Evolutionary conservation across 2,113 vertebrate species (phyloP).

Genomic region (Sylvia atricapilla): DNA sequence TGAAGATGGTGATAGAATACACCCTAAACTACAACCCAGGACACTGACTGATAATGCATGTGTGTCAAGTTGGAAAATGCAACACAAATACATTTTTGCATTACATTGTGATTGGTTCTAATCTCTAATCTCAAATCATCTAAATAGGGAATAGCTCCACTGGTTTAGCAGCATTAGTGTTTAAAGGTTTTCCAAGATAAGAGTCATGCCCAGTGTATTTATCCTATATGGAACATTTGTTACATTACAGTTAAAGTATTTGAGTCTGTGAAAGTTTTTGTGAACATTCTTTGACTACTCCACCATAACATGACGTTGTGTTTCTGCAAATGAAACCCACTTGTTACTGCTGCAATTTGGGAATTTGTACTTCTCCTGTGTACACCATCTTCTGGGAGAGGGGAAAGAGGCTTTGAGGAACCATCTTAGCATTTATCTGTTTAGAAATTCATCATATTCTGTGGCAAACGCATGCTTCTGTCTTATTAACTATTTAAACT

Average conservation of each 20-base stretch:
- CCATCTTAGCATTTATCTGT: neutral
- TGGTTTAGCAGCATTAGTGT: neutral
- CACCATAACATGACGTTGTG: neutral
- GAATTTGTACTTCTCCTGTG: neutral
- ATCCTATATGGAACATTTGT: fast-evolving
- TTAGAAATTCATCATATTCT: neutral
- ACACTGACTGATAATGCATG: neutral
- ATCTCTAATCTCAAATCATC: neutral
- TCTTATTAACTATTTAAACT: neutral
- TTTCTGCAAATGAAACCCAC: neutral
- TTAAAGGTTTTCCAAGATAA: neutral
- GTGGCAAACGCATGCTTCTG: neutral
- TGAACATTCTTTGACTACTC: neutral
- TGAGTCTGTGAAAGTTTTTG: neutral
- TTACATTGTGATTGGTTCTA: neutral
- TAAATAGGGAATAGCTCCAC: neutral
- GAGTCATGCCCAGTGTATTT: neutral
- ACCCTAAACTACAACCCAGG: too few relatives aligned
- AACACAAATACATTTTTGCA: neutral
- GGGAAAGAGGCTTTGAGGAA: neutral
- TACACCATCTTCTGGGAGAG: neutral
- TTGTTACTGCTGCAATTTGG: neutral
- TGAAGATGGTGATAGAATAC: too few relatives aligned
- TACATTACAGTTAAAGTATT: neutral
- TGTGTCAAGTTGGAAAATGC: neutral